A percentile compares a stretch with the other conserved stretches of the same genome.
Evolutionary conservation across 2,113 vertebrate species (phyloP).

Genomic region (Albula goreensis): DNA sequence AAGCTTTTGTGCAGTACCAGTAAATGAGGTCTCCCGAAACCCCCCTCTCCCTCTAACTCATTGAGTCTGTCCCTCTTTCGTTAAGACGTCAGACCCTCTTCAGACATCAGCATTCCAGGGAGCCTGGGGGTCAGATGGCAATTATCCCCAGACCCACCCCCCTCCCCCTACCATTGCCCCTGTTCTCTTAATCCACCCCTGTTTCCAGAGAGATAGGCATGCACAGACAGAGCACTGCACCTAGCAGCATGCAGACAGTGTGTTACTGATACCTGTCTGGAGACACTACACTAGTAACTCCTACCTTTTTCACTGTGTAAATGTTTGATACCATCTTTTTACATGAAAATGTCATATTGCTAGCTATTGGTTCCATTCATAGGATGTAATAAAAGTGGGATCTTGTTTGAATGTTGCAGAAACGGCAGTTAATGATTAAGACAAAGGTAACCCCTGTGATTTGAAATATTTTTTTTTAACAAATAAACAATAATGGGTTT

Average conservation of each 20-base stretch:
- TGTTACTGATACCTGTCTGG: not conserved
- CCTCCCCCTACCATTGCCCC: conserved; percentile 28
- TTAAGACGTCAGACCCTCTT: conserved; percentile 26
- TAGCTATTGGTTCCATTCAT: no score
- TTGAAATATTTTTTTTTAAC: not conserved
- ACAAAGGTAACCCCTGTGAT: no score
- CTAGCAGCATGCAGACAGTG: not conserved
- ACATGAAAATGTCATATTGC: no score
- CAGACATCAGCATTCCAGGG: conserved; percentile 27
- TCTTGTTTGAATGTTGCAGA: no score
- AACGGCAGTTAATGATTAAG: no score
- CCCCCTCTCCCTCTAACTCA: conserved; percentile 40
- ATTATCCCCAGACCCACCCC: conserved; percentile 48
- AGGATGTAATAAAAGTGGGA: no score
- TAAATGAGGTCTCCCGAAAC: conserved; percentile 6
- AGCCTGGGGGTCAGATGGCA: conserved; percentile 49
- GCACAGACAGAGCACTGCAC: conserved; percentile 17
- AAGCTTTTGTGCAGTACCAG: conserved; percentile 43
- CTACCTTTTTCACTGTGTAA: no score
- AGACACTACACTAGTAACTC: no score
- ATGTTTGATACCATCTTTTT: no score
- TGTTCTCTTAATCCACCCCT: conserved; percentile 48
- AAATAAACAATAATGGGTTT: not conserved
- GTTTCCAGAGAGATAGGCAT: conserved; percentile 30
- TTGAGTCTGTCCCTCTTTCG: conserved; percentile 28